Evolutionary conservation across 2,888 invertebrate genomes (phyloP).

Genomic region (Xestobium rufovillosum): DNA sequence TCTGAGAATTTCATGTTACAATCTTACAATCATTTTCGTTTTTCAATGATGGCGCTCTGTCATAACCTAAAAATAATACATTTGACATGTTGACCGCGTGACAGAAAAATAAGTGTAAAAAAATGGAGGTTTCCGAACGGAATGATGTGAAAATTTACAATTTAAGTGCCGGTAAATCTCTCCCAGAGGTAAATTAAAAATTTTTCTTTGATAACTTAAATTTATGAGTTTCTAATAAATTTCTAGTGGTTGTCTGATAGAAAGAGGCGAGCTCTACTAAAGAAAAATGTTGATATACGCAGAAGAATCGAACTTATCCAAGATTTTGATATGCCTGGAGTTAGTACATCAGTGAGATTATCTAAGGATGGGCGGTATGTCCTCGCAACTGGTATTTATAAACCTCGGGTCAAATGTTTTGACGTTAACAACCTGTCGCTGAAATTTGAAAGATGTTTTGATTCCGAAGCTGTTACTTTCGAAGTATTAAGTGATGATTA

Average conservation of each 20-base stretch:
- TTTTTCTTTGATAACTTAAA: conserved; percentile 11
- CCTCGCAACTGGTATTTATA: conserved; percentile 89
- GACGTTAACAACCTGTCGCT: conserved; percentile 93
- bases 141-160: conserved; percentile 98
- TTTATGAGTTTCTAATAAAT: conserved; percentile 18
- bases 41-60: no score
- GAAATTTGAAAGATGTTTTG: conserved; percentile 97
- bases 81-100: no score
- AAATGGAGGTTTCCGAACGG: conserved; percentile 87
- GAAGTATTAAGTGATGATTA: conserved; percentile 92
- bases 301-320: conserved; percentile 93
- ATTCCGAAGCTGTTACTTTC: conserved; percentile 93
- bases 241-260: conserved; percentile 80
- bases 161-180: conserved; percentile 90
- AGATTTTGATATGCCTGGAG: conserved; percentile 98
- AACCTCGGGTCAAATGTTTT: conserved; percentile 91
- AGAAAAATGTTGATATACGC: conserved; percentile 84
- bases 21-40: no score
- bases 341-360: conserved; percentile 76
- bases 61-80: no score
- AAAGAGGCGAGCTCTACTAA: conserved; percentile 70
- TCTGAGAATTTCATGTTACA: no score
- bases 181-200: conserved; percentile 80
- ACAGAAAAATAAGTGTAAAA: conserved; percentile 21
- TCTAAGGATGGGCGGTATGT: conserved; percentile 91